Evolutionary conservation across 2,888 invertebrate genomes (phyloP), one percentile per base, ranked within the genome.

Genomic region (Drosophila atripex): DNA sequence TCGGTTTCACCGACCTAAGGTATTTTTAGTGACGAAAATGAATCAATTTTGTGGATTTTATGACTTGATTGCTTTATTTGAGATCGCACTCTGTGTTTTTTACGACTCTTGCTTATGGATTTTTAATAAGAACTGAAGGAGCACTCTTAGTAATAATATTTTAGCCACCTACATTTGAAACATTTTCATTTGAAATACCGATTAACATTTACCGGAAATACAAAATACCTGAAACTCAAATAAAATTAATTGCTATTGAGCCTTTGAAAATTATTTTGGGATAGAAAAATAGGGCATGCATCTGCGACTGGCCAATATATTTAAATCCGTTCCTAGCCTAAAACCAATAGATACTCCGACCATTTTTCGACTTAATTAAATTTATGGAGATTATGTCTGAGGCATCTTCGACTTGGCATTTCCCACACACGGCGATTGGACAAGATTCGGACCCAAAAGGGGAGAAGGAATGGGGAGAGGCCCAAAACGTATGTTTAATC

Each of bases 401-500:
- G 63, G 53, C 51, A 25, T 43, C 60, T 59, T 65, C 51, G 32
- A 47, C 51, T 61, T 58, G 64, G 60, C 71, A 71, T 71, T 84
- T 84, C 84, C 84, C 84, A 84, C 88, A 87, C 88, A 87, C 83
- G 72, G 68, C 68, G 79, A 18, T 35, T 30, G 14, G 45, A 45
- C 38, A 46, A 47, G 45, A 21, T 25, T 45, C 57, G 25, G 46
- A n/a, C 14, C 23, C 18, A n/a, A 55, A 49, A 51, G 18, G 18
- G 28, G 55, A 49, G 38, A 16, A 38, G 21, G 53, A 39, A 55
- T 3, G 25, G 55, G 21, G 9, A 39, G 39, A 35, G 28, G 69
- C n/a, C 47, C 58, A 64, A 80, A 65, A 74, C 70, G 71, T 73
- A 73, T 75, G 83, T 52, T 79, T 88, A 85, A 88, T 88, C 88